Percentiles rank a stretch among this genome's conserved stretches.
Evolutionary conservation across 92 coral and sea anemone genomes (phyloP).

Genomic region (Phenganax subtilis): DNA sequence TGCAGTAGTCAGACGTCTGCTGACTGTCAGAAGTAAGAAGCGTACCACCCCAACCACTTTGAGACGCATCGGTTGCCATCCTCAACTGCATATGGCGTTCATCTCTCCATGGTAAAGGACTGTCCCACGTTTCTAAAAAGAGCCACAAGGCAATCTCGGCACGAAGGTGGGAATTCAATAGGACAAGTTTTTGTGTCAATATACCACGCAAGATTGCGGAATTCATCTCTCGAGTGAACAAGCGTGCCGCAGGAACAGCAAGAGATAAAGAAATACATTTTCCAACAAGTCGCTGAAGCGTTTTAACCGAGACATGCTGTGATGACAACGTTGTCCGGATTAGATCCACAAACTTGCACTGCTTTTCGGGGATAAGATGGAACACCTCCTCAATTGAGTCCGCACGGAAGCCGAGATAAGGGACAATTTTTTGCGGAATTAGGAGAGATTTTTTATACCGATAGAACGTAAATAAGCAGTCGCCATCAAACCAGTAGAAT

Average conservation of each 20-base stretch:
- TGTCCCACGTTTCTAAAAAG: constrained; percentile 41
- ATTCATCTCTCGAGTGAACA: constrained; percentile 50
- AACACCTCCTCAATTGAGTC: constrained; percentile 40
- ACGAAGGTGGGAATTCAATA: constrained; percentile 20
- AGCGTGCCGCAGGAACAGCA: constrained; percentile 46
- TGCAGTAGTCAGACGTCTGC: constrained; percentile 48
- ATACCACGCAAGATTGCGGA: constrained; percentile 37
- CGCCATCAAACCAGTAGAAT: constrained; percentile 55
- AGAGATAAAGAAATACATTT: constrained; percentile 46
- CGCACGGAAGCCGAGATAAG: constrained; percentile 43
- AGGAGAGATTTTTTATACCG: constrained; percentile 43
- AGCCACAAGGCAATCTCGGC: constrained; percentile 50
- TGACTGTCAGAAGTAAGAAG: neutral
- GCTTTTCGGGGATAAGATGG: constrained; percentile 34
- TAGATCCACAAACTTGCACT: constrained; percentile 35
- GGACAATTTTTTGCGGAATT: constrained; percentile 23
- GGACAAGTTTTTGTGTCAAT: constrained; percentile 22
- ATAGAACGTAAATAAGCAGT: constrained; percentile 37
- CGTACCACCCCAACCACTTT: constrained; percentile 24
- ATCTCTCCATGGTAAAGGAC: constrained; percentile 41
- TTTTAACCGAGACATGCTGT: neutral
- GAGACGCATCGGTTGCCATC: constrained; percentile 45
- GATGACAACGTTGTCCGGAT: constrained; percentile 15
- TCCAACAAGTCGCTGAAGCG: constrained; percentile 35
- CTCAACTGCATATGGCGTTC: constrained; percentile 31